Evolutionary conservation across 30 jellyfish, hydroid and myxozoan species (phyloP).

Genomic region (Hydractinia symbiolongicarpus): DNA sequence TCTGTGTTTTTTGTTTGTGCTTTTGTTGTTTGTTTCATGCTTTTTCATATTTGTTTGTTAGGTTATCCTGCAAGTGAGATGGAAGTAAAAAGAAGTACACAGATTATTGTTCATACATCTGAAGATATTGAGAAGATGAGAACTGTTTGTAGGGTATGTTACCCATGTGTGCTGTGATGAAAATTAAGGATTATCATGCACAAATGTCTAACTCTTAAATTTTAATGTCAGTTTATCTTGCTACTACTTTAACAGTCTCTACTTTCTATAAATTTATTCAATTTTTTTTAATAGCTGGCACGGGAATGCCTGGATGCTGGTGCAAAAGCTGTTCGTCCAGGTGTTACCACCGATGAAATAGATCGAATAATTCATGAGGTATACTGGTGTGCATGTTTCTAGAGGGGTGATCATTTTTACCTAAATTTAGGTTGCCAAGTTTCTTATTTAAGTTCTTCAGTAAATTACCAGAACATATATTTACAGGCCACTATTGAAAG

Average conservation of each 20-base stretch:
- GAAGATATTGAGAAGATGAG: conserved; percentile 77
- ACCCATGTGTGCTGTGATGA: neutral
- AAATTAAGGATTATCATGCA: neutral
- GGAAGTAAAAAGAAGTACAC: conserved; percentile 78
- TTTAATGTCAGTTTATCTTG: neutral
- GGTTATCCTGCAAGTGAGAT: conserved; percentile 95
- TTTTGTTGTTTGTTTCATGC: no score
- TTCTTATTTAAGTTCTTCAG: neutral
- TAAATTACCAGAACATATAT: neutral
- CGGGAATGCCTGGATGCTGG: conserved; percentile 90
- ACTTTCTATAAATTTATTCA: neutral
- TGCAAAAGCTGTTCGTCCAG: conserved; percentile 85
- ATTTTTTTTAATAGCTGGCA: conserved; percentile 55
- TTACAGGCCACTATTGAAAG: conserved; percentile 86
- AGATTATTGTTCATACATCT: conserved; percentile 42
- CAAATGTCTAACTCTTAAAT: neutral
- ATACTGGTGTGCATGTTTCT: neutral
- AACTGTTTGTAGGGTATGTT: conserved; percentile 81
- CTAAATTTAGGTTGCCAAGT: neutral
- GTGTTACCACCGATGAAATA: conserved; percentile 91
- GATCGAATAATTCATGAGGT: conserved; percentile 90
- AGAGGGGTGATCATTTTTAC: neutral
- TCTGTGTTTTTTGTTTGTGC: no score
- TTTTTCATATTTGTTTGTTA: neutral
- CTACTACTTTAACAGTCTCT: neutral